Base-by-base conservation (phyloP, 2,888 invertebrate species). In the Lepidochrysops patricia region DNA sequence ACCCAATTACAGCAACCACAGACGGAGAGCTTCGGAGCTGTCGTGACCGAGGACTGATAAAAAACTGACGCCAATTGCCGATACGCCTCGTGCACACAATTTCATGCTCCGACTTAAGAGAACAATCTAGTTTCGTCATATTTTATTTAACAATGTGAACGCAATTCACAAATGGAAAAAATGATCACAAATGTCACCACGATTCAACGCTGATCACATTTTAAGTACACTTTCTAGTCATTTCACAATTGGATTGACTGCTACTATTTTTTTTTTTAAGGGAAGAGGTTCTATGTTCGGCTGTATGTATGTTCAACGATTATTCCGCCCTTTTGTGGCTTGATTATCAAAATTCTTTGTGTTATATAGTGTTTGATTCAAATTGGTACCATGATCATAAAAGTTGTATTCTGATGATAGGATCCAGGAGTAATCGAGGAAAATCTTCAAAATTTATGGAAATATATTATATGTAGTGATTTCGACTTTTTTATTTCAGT, bases 41-140 rank as follows among this genome's bases (percentile, higher is more conserved):
- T 88, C 88, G 87, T 88, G 88, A 88, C 87, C 84, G 79, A 9
- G 43, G 43, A 23, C 43, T 81, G 83, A 83, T 84, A 80, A 87
- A 86, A 88, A 89, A 81, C 85, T 86, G 85, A 85, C 86, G 87
- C 87, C 84, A 89, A 88, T 89, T 83, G 84, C 78, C 84, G 89
- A 87, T 87, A 87, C 87, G 88, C 82, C 83, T 85, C 84, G 84
- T 81, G 87, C 84, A 85, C 89, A 86, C 86, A 87, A 88, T 88
- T 89, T 87, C 86, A 88, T 86, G 88, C 82, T 76, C 78, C 75
- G 78, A 70, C 79, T 81, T 84, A 77, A 68, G 73, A 78, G 85
- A 86, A 82, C 76, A 76, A 75, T 79, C 80, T 77, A 82, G 82
- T 86, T 85, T 86, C 82, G 84, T 85, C 86, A 87, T 85, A 87